phyloP scores from a whole-genome alignment of 2,797 vertebrate genomes.

The Aphelocoma californica region DNA sequence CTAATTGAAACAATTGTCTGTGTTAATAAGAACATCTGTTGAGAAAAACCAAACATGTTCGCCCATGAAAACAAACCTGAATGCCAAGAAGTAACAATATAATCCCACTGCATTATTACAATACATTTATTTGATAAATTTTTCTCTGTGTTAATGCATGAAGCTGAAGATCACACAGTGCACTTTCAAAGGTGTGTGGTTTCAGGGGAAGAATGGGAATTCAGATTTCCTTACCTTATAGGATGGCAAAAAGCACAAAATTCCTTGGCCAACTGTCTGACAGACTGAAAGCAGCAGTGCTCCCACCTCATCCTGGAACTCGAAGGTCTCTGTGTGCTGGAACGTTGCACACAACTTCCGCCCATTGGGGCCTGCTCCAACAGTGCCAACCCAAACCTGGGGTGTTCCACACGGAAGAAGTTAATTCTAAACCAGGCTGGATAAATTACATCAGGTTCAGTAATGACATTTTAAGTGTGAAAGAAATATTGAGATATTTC shows the following conservation, averaged over 20 bases:
- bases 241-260: conserved; percentile 94
- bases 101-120: neutral
- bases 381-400: conserved; percentile 95
- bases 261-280: conserved; percentile 82
- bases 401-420: neutral
- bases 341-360: conserved; percentile 88
- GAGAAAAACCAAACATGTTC: neutral
- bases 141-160: neutral
- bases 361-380: conserved; percentile 88
- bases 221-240: conserved; percentile 84
- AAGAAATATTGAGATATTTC: neutral
- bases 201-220: neutral
- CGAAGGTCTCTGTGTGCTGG: conserved; percentile 89
- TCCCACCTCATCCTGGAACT: conserved; percentile 95
- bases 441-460: neutral
- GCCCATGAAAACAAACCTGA: neutral
- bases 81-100: neutral
- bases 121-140: neutral
- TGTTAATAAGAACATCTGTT: neutral
- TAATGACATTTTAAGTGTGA: accelerated
- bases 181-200: neutral
- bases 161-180: neutral
- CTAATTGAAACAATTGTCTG: neutral
- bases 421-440: neutral
- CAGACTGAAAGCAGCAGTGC: conserved; percentile 87